phyloP scores from a whole-genome alignment of 2,113 vertebrate species.

The Sphaerodactylus townsendi region DNA sequence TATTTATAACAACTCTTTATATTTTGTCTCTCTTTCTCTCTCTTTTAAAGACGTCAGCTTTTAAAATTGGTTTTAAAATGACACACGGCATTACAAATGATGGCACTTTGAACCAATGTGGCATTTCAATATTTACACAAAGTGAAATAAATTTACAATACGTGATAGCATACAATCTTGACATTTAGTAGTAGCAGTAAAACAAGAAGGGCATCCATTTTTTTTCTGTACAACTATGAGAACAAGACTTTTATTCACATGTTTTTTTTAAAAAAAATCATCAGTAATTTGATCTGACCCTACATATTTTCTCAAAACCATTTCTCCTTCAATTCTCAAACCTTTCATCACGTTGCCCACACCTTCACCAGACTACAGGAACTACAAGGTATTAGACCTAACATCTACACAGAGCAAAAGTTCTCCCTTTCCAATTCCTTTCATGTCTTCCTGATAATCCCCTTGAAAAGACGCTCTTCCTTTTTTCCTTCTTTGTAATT shows the following conservation, averaged over 20 bases:
- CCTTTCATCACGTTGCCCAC: conserved; percentile 87
- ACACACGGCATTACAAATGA: conserved; percentile 89
- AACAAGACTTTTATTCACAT: conserved; percentile 86
- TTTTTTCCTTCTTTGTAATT: conserved; percentile 81
- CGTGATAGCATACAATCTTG: conserved; percentile 87
- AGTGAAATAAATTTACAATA: conserved; percentile 94
- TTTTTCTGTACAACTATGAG: conserved; percentile 93
- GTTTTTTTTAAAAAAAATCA: conserved; percentile 69
- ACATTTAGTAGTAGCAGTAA: conserved; percentile 89
- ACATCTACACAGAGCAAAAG: conserved; percentile 82
- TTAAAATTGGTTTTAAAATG: conserved; percentile 78
- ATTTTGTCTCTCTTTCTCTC: conserved; percentile 53
- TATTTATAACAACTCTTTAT: conserved; percentile 72
- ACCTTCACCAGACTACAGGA: conserved; percentile 86
- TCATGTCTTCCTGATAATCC: conserved; percentile 69
- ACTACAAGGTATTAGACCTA: conserved; percentile 85
- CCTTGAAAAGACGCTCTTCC: conserved; percentile 67
- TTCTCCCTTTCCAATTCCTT: conserved; percentile 62
- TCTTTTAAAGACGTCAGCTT: conserved; percentile 63
- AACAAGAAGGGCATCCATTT: conserved; percentile 84
- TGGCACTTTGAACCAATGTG: conserved; percentile 87
- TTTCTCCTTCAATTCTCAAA: conserved; percentile 79
- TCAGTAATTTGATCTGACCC: conserved; percentile 84
- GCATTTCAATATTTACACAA: conserved; percentile 94
- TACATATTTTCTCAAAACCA: conserved; percentile 80